Evolutionary conservation across 2,113 vertebrate species (phyloP).

Genomic region (Calypte anna): DNA sequence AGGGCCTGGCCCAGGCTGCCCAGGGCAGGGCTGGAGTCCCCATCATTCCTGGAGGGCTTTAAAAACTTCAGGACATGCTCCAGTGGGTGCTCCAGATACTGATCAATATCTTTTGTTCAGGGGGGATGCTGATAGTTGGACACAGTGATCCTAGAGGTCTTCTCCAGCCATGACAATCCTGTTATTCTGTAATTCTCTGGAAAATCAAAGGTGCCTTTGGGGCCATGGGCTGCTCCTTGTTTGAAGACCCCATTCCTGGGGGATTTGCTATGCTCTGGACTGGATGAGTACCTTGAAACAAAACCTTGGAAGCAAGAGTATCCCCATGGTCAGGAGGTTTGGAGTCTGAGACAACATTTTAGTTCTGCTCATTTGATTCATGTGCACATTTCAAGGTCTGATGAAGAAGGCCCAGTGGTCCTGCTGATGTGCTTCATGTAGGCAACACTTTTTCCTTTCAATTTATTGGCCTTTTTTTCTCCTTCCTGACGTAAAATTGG

Average conservation of each 20-base stretch:
- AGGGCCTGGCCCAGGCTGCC: too few species aligned
- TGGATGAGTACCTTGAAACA: neutral
- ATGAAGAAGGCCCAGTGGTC: neutral
- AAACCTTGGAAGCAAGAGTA: neutral
- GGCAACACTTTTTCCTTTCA: rapidly evolving
- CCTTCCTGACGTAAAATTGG: neutral
- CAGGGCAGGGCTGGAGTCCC: too few species aligned
- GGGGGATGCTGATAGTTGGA: too few species aligned
- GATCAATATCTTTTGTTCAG: too few species aligned
- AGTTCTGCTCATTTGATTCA: neutral
- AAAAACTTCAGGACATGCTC: too few species aligned
- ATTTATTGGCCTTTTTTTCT: neutral
- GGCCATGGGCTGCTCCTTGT: rapidly evolving
- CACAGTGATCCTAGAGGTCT: too few species aligned
- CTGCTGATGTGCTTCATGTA: neutral
- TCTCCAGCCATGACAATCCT: too few species aligned
- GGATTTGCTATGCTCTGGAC: neutral
- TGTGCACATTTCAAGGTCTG: neutral
- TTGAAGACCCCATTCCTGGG: neutral
- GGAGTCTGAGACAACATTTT: neutral
- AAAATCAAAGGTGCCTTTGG: neutral
- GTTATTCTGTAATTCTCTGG: neutral
- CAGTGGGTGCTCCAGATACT: too few species aligned
- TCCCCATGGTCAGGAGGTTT: neutral
- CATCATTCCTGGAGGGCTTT: too few species aligned